Base-by-base conservation (phyloP, 2,888 invertebrate genomes). In the Drosophila eohydei region DNA sequence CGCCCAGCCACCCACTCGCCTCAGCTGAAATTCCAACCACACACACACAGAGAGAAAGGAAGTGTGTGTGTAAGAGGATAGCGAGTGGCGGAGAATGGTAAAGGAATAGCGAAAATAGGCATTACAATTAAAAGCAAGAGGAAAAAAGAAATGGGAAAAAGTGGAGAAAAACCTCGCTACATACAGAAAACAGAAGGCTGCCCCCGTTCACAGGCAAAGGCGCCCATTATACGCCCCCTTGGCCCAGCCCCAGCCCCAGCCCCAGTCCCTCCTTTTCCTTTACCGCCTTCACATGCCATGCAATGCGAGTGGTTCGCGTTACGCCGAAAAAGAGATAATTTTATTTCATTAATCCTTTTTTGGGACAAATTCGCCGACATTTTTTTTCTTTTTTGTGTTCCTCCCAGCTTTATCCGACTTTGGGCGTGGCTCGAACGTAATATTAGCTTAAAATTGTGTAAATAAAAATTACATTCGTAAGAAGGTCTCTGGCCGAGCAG, bases 331-430 rank as follows among this genome's bases (percentile, higher is more conserved):
- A 88, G 90, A 91, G 90, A 91, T 91, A 90, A 91, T 91, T 91
- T 91, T 90, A 91, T 91, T 91, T 90, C 90, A 91, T 90, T 91
- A 91, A 91, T 91, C 91, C 91, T 90, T 90, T 90, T 91, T 90
- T 88, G 89, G 91, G 91, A 91, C 90, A 91, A 88, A 85, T 86
- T 84, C 70, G 70, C 79, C 54, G 69, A 48, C 85, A 76, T 68
- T 64, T 76, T 61, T 74, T 76, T 58, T 67, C 55, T 61, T 63
- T 75, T 57, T 66, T 74, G 75, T 63, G 59, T 58, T 62, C 69
- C n/a, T n/a, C 63, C 69, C 60, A 44, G 41, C 64, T 65, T 72
- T 63, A 57, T 66, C 44, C 66, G 41, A 66, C 70, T 73, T 80
- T 82, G 80, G 84, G 84, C 78, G 80, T 80, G 85, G 83, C 86